These are phyloP conservation scores for Meteorus sp. DNA, from an alignment of 1,140 invertebrate genomes.

Conservation along the genomic window DNA sequence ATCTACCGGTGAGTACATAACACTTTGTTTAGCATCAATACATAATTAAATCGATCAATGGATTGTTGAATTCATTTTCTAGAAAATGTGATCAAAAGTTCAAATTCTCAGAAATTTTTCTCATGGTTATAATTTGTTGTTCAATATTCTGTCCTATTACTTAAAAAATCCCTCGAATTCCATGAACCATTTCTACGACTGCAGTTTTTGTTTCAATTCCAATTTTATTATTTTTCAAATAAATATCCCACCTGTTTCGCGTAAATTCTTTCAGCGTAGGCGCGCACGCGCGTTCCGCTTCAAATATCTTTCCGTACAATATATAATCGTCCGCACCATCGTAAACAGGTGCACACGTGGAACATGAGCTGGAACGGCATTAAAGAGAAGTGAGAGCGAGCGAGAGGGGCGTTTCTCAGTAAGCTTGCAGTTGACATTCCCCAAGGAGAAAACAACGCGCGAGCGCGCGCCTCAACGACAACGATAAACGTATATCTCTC, in stretches of 20 bases:
- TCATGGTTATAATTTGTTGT: no score
- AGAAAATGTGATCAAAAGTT: no score
- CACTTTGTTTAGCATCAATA: conserved; percentile 11
- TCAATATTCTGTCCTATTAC: no score
- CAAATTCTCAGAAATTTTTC: no score
- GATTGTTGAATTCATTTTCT: no score
- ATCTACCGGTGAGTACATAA: conserved; percentile 50
- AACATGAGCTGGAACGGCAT: conserved; percentile 4
- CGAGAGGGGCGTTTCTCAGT: conserved; percentile 3
- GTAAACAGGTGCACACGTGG: conserved; percentile 1
- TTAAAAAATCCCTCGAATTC: conserved; percentile 3
- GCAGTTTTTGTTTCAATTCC: no score
- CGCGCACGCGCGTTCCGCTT: conserved; percentile 1
- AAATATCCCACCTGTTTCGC: conserved; percentile 1
- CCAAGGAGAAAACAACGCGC: conserved; percentile 8
- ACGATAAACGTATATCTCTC: background rate
- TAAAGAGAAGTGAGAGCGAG: no score
- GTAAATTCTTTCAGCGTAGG: background rate
- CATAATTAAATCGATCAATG: no score
- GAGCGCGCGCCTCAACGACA: background rate
- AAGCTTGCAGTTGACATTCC: conserved; percentile 7
- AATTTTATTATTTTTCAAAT: background rate
- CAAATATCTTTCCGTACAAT: conserved; percentile 1
- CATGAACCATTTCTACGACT: no score
- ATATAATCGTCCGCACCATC: background rate